A percentile compares a stretch with the other conserved stretches of the same genome.
These are phyloP conservation scores for Neodiprion lecontei DNA, from an alignment of 1,140 invertebrate genomes.

Conservation along the genomic window DNA sequence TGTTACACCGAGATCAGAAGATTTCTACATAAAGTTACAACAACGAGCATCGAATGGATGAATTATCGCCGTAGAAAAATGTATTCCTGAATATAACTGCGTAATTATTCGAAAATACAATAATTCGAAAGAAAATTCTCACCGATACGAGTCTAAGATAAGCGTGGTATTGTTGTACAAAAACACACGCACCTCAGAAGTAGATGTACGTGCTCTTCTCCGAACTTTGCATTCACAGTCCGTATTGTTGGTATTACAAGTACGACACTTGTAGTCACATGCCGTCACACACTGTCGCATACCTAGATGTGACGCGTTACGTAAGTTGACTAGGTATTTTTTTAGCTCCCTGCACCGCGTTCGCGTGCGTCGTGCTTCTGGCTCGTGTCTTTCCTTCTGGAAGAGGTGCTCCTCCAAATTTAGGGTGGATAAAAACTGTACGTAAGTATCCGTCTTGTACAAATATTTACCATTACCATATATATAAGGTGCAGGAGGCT, in stretches of 20 bases:
- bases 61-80: too few relatives aligned
- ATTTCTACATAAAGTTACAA: too few relatives aligned
- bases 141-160: too few relatives aligned
- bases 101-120: too few relatives aligned
- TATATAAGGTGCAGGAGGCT: not conserved
- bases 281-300: not conserved
- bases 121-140: too few relatives aligned
- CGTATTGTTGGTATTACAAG: not conserved
- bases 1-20: too few relatives aligned
- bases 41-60: too few relatives aligned
- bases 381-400: not conserved
- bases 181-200: too few relatives aligned
- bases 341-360: not conserved
- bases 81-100: too few relatives aligned
- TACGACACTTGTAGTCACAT: not conserved
- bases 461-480: not conserved
- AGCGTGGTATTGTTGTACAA: too few relatives aligned
- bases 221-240: not conserved
- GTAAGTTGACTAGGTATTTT: not conserved
- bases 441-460: not conserved
- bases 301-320: not conserved
- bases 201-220: too few relatives aligned
- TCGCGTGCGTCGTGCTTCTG: not conserved
- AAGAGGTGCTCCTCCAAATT: not conserved
- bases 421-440: not conserved